These are phyloP conservation scores for Myripristis murdjan DNA, from an alignment of 2,797 vertebrate species.

Conservation along the genomic window DNA sequence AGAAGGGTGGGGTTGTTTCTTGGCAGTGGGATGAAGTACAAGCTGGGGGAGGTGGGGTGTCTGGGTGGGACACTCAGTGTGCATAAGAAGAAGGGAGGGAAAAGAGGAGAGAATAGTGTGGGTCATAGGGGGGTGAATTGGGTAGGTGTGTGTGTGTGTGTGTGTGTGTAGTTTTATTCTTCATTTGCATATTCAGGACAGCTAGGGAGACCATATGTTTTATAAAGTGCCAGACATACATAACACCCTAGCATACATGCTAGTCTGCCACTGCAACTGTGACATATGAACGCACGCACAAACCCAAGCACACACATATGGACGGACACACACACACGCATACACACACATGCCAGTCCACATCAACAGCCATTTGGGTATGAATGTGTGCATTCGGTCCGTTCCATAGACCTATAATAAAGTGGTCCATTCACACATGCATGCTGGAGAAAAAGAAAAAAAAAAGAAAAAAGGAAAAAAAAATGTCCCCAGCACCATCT, in stretches of 20 bases:
- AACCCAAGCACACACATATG: slow-evolving; percentile 23
- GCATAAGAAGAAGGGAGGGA: slow-evolving; percentile 44
- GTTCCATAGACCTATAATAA: too few relatives aligned
- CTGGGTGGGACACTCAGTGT: slow-evolving; percentile 51
- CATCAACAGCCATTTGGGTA: slow-evolving; percentile 48
- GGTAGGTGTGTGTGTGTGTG: background rate
- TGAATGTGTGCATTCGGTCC: too few relatives aligned
- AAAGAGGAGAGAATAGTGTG: slow-evolving; percentile 49
- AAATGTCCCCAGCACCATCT: slow-evolving; percentile 41
- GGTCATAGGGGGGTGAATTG: slow-evolving; percentile 42
- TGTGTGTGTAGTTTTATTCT: slow-evolving; percentile 23
- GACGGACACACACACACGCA: slow-evolving; percentile 29
- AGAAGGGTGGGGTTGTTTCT: slow-evolving; percentile 17
- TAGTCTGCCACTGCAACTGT: slow-evolving; percentile 34
- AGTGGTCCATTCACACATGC: slow-evolving; percentile 57
- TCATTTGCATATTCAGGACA: slow-evolving; percentile 82
- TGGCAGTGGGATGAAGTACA: slow-evolving; percentile 18
- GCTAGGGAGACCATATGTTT: slow-evolving; percentile 76
- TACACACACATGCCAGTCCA: slow-evolving; percentile 41
- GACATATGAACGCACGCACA: slow-evolving; percentile 36
- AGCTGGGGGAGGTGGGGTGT: slow-evolving; percentile 18
- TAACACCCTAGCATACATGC: slow-evolving; percentile 39
- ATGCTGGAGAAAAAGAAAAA: too few relatives aligned
- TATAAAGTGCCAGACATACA: slow-evolving; percentile 59
- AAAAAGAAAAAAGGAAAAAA: slow-evolving; percentile 35